Conservation (phyloP, 2,797 vertebrate species). For the Masticophis lateralis region DNA sequence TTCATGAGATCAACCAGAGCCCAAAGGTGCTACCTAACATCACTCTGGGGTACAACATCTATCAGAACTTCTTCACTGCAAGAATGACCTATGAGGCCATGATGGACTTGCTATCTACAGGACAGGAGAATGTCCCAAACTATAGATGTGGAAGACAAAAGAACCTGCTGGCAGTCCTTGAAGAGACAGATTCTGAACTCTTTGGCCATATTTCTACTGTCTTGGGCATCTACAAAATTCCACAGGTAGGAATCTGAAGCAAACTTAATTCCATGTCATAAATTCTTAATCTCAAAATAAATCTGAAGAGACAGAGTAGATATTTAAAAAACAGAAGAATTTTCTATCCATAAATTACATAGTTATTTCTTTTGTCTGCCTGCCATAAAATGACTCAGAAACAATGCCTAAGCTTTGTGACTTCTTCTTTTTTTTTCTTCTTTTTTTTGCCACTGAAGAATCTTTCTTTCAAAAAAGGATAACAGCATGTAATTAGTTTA, state of each 20-base stretch:
- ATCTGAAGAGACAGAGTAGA: neutral
- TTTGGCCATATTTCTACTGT: neutral
- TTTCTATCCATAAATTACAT: neutral
- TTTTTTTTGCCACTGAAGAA: neutral
- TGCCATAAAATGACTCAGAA: neutral
- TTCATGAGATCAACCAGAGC: neutral
- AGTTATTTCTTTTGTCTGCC: neutral
- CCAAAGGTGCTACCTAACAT: neutral
- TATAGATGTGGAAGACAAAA: neutral
- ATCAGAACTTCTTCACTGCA: neutral
- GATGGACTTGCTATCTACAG: neutral
- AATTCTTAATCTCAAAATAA: neutral
- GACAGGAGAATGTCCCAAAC: neutral
- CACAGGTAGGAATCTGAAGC: neutral
- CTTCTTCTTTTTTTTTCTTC: too few species aligned
- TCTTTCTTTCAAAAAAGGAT: neutral
- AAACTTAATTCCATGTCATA: neutral
- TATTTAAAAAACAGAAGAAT: neutral
- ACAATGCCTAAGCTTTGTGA: neutral
- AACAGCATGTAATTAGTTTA: neutral
- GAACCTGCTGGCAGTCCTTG: neutral
- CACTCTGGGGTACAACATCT: neutral
- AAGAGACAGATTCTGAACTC: neutral
- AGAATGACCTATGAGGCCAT: neutral
- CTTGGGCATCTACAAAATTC: neutral